These are phyloP conservation scores for Mus spretus DNA, from an alignment of 2,797 vertebrate genomes.

Conservation along the genomic window DNA sequence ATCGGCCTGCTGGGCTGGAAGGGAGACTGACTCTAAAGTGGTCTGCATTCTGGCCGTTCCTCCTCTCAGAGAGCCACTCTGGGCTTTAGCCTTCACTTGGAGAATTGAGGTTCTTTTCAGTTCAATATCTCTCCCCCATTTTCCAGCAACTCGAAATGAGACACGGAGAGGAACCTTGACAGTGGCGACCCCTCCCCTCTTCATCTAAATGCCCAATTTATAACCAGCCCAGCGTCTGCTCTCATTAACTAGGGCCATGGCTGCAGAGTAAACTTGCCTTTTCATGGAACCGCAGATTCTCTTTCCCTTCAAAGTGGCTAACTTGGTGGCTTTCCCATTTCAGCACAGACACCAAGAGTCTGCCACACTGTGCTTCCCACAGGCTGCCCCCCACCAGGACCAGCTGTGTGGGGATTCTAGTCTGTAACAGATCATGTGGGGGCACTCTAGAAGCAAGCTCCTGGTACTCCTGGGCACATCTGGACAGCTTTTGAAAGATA, in stretches of 20 bases:
- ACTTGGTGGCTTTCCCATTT: conserved; percentile 19
- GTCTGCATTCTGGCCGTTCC: neutral
- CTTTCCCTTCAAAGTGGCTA: conserved; percentile 41
- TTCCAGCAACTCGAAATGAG: neutral
- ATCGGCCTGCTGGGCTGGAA: neutral
- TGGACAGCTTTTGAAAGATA: neutral
- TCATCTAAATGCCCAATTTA: conserved; percentile 11
- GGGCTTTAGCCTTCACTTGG: conserved; percentile 32
- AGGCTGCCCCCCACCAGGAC: neutral
- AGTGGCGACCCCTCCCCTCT: neutral
- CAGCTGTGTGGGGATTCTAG: conserved; percentile 23
- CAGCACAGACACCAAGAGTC: conserved; percentile 27
- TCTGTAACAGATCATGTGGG: neutral
- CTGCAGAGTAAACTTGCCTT: conserved; percentile 49
- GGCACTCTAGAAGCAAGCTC: neutral
- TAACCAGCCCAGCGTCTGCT: neutral
- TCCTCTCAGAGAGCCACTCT: conserved; percentile 21
- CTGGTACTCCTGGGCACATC: neutral
- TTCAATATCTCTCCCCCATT: neutral
- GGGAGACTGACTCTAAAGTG: neutral
- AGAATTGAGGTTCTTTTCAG: neutral
- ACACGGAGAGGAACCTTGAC: neutral
- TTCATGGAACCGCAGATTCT: conserved; percentile 55
- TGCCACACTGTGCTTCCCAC: conserved; percentile 30
- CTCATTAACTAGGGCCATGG: conserved; percentile 46